Conservation (phyloP, 2,888 invertebrate species). For the Ophion costatus region DNA sequence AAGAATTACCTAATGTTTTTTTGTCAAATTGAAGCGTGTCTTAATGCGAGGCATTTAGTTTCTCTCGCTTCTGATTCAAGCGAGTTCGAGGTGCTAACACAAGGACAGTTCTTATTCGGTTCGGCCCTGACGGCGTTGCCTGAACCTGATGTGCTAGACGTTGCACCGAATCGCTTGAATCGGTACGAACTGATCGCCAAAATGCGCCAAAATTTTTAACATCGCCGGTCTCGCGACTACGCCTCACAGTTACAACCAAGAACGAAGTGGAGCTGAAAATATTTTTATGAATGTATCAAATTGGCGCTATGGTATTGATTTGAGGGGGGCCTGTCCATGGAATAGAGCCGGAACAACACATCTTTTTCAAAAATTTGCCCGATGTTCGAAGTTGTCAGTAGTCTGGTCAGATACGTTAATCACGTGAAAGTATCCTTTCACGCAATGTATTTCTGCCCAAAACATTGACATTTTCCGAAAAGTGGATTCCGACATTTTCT, state of each 20-base stretch:
- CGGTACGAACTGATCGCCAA: slow-evolving; percentile 61
- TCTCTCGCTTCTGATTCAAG: slow-evolving; percentile 64
- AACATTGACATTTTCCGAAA: too few species aligned
- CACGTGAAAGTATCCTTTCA: too few species aligned
- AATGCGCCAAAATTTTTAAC: slow-evolving; percentile 66
- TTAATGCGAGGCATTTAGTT: slow-evolving; percentile 64
- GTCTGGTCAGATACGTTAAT: too few species aligned
- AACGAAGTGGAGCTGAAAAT: slow-evolving; percentile 29
- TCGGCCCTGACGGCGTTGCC: slow-evolving; percentile 63
- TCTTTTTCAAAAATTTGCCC: too few species aligned
- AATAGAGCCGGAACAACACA: too few species aligned
- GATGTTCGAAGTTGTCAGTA: too few species aligned
- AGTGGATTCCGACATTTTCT: too few species aligned
- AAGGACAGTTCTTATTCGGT: slow-evolving; percentile 71
- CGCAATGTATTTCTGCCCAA: too few species aligned
- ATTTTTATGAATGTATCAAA: slow-evolving; percentile 12
- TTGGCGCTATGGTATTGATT: slow-evolving; percentile 4
- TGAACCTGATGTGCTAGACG: slow-evolving; percentile 55
- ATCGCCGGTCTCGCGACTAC: slow-evolving; percentile 60
- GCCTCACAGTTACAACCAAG: slow-evolving; percentile 34
- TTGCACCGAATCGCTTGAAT: slow-evolving; percentile 57
- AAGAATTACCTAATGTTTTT: slow-evolving; percentile 70
- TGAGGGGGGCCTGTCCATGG: background rate
- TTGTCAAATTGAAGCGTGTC: slow-evolving; percentile 62
- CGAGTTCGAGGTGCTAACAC: slow-evolving; percentile 66